Evolutionary conservation across 2,888 invertebrate species (phyloP).

Genomic region (Drosophila sordidapex): DNA sequence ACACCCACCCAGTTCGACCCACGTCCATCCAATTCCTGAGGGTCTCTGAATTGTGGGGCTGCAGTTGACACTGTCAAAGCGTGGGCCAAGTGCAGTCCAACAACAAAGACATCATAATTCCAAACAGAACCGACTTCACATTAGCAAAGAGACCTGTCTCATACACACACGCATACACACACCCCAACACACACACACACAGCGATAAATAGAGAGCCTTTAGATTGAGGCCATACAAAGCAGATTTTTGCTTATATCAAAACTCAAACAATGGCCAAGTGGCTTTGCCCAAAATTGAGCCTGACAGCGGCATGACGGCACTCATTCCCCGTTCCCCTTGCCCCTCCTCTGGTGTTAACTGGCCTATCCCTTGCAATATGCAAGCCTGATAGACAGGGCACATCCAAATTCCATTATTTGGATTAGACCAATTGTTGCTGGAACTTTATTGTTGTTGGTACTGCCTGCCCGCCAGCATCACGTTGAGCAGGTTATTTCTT

Average conservation of each 20-base stretch:
- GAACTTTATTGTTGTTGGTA: constrained; percentile 20
- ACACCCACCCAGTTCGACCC: background rate
- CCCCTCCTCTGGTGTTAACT: background rate
- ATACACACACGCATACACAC: constrained; percentile 6
- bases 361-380: constrained; percentile 38
- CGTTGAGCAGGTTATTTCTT: constrained; percentile 34
- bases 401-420: constrained; percentile 69
- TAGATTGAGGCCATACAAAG: constrained; percentile 51
- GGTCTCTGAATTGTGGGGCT: constrained; percentile 44
- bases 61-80: constrained; percentile 76
- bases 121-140: constrained; percentile 46
- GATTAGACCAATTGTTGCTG: constrained; percentile 67
- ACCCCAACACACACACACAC: constrained; percentile 8
- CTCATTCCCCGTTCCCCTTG: background rate
- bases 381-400: constrained; percentile 38
- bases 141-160: constrained; percentile 53
- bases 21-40: constrained; percentile 16
- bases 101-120: constrained; percentile 66
- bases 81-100: constrained; percentile 51
- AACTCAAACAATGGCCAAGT: constrained; percentile 76
- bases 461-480: constrained; percentile 11
- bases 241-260: constrained; percentile 79
- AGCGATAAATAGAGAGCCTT: constrained; percentile 7
- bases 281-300: constrained; percentile 75
- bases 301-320: constrained; percentile 63